Evolutionary conservation across 2,888 invertebrate genomes (phyloP), one percentile per base, ranked within the genome.

Genomic region (Plebejus argus): DNA sequence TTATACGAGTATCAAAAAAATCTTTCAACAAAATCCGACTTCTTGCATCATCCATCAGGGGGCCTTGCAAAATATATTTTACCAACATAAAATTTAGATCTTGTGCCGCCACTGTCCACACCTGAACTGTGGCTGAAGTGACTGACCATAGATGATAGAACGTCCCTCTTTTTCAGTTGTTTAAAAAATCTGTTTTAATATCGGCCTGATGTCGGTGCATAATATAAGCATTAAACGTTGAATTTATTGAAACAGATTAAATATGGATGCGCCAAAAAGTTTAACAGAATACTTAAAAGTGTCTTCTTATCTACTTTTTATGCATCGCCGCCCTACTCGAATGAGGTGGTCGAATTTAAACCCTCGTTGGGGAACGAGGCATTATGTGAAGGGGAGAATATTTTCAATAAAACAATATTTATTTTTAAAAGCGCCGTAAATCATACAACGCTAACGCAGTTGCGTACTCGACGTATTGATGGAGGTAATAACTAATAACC

Each of bases 361-460:
- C 28, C 66, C 66, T 66, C 28, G 28, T 18, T 66, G 66, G 66
- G 66, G 66, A 28, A 18, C 66, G 66, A 61, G 20, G 61, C 23
- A 61, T 66, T 66, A 66, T 66, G 28, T 66, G 66, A 66, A 7
- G 66, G 66, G 66, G 66, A 66, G 28, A 66, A 33, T 66, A 33
- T 66, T 66, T 66, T 66, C 66, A 66, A 33, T 66, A 66, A 66
- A 66, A 66, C 66, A 66, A 66, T 66, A 33, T 66, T 66, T 66
- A 66, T 33, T 28, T 61, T 66, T 66, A 66, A 61, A 66, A 33
- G 18, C 66, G 28, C 66, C 28, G 28, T 66, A 66, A 66, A 66
- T 28, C 66, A 66, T 66, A 66, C 53, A 33, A 66, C 8, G 66
- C 5, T 28, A 66, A 66, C 23, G 66, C 66, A 10, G 23, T 20